phyloP scores from a whole-genome alignment of 2,888 invertebrate species.

The Hylaea fasciaria region DNA sequence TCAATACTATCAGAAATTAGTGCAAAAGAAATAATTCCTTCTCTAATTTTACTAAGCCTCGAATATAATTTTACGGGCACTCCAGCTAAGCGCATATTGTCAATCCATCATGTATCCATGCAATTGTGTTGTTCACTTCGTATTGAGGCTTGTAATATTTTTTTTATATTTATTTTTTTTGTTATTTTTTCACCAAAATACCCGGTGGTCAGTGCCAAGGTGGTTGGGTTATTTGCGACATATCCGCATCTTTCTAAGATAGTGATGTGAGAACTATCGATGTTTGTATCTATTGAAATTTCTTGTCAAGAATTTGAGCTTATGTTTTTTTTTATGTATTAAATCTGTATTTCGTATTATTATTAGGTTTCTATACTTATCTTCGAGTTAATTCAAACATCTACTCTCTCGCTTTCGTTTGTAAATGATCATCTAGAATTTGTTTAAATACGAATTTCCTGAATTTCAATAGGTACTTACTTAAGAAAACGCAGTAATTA shows the following conservation, averaged over 20 bases:
- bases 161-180: conserved; percentile 59
- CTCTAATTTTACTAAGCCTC: conserved; percentile 25
- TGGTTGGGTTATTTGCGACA: conserved; percentile 68
- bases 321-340: too few species aligned
- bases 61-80: conserved; percentile 2
- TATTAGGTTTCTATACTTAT: too few species aligned
- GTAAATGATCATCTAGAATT: too few species aligned
- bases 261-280: conserved; percentile 50
- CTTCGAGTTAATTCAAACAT: too few species aligned
- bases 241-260: conserved; percentile 62
- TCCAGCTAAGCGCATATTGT: conserved; percentile 44
- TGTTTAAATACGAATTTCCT: too few species aligned
- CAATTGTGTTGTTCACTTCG: conserved; percentile 66
- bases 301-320: not conserved
- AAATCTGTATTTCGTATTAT: not conserved
- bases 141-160: conserved; percentile 38
- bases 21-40: conserved; percentile 34
- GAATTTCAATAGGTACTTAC: too few species aligned
- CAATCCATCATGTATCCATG: conserved; percentile 71
- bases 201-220: conserved; percentile 77
- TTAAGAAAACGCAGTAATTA: too few species aligned
- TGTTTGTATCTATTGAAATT: not conserved
- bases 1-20: too few species aligned
- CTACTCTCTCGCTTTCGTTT: too few species aligned
- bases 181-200: conserved; percentile 53